Percentiles rank a stretch among this genome's conserved stretches.
Evolutionary conservation across 1,140 invertebrate genomes (phyloP).

Genomic region (Acyrthosiphon pisum): DNA sequence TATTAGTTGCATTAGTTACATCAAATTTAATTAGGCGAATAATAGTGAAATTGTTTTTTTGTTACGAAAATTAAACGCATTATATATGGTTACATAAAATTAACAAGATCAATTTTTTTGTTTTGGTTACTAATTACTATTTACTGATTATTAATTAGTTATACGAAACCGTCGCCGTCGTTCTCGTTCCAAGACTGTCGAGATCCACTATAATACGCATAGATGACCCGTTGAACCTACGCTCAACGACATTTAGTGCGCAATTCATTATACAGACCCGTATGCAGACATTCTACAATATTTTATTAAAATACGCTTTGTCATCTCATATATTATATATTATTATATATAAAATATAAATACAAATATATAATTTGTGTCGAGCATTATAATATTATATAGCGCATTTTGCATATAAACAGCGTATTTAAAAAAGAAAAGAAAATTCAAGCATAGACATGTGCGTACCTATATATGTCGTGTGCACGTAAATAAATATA

Average conservation of each 20-base stretch:
- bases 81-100: neutral
- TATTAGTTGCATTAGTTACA: neutral
- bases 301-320: constrained; percentile 4
- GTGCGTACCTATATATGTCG: neutral
- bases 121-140: neutral
- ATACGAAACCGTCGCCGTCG: neutral
- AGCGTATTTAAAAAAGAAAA: neutral
- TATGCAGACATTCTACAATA: neutral
- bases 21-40: neutral
- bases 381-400: constrained; percentile 2
- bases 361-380: neutral
- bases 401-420: neutral
- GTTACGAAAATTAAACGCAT: neutral
- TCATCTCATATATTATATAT: constrained; percentile 2
- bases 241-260: neutral
- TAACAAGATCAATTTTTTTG: neutral
- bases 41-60: neutral
- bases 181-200: neutral
- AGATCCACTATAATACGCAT: neutral
- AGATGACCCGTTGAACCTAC: constrained; percentile 5
- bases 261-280: neutral
- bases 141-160: neutral
- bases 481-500: neutral
- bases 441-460: neutral
- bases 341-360: neutral